Evolutionary conservation across 2,888 invertebrate species (phyloP), one percentile per base, ranked within the genome.

Genomic region (Apeira syringaria): DNA sequence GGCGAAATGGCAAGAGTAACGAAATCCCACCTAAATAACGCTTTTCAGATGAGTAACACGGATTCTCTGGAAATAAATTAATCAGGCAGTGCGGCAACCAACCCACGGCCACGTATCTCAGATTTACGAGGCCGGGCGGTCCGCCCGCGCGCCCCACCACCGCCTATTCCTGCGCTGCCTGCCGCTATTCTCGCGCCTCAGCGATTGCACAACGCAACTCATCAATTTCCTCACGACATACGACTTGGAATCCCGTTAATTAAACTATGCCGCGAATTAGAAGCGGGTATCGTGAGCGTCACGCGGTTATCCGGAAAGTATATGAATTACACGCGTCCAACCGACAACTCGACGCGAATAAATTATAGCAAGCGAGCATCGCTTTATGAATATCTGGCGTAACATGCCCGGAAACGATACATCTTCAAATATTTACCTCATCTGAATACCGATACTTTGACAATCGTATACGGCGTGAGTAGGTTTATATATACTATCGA

Each of bases 191-290:
- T 26, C 37, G 35, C 26, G 31, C 38, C 36, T 33, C 12, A 49
- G 39, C 40, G 39, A 46, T 62, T 61, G 37, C 68, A 65, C 72
- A 69, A 83, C 76, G 80, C 81, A 75, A 76, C 79, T 84, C 86
- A 87, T 86, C 82, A 84, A 86, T 86, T 85, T 78, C 72, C 74
- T 71, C 60, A 79, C 74, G 76, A 80, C 81, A 78, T 66, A 74
- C 71, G 66, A 72, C 76, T 82, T 66, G 76, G 78, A 80, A 79
- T 79, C 69, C 72, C 72, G 80, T 80, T 85, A 86, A 85, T 85
- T 85, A 86, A 87, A 87, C 80, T 81, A 80, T 81, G 74, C 75
- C 71, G 58, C 74, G 68, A 83, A 83, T 82, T 82, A 78, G 77
- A 73, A 61, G 61, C 53, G 65, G 59, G 64, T 64, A 63, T 62